Evolutionary conservation across 2,888 invertebrate genomes (phyloP).

Genomic region (Amblyjoppa fuscipennis): DNA sequence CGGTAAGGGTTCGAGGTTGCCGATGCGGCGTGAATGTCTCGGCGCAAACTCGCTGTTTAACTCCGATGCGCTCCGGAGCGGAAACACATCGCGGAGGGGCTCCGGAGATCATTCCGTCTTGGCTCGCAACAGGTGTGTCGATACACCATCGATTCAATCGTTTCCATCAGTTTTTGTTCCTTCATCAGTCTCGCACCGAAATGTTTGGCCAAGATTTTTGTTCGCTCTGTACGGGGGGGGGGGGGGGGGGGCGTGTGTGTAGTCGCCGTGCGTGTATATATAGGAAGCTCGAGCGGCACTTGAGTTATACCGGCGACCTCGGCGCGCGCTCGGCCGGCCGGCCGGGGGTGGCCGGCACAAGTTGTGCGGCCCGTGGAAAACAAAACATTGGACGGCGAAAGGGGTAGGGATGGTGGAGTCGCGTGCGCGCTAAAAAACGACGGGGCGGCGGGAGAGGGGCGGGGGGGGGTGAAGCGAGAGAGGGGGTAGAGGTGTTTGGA

Average conservation of each 20-base stretch:
- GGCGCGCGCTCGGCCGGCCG: conserved; percentile 31
- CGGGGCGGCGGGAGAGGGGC: neutral
- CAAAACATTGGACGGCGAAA: conserved; percentile 56
- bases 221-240: too few species aligned
- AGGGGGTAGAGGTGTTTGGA: conserved; percentile 47
- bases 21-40: conserved; percentile 34
- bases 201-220: neutral
- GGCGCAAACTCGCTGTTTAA: neutral
- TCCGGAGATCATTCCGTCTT: conserved; percentile 13
- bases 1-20: conserved; percentile 30
- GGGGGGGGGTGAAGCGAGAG: conserved; percentile 9
- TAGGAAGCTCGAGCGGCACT: conserved; percentile 23
- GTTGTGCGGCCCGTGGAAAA: conserved; percentile 59
- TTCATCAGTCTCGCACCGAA: neutral
- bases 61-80: conserved; percentile 20
- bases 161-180: neutral
- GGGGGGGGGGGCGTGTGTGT: too few species aligned
- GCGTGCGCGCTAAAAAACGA: conserved; percentile 45
- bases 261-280: neutral
- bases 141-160: conserved; percentile 31
- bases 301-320: conserved; percentile 34
- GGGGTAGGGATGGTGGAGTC: conserved; percentile 32
- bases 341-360: conserved; percentile 60
- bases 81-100: conserved; percentile 25
- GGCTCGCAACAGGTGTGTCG: conserved; percentile 50